Base-by-base conservation (phyloP, 2,888 invertebrate species). In the Choristoneura rosaceana region DNA sequence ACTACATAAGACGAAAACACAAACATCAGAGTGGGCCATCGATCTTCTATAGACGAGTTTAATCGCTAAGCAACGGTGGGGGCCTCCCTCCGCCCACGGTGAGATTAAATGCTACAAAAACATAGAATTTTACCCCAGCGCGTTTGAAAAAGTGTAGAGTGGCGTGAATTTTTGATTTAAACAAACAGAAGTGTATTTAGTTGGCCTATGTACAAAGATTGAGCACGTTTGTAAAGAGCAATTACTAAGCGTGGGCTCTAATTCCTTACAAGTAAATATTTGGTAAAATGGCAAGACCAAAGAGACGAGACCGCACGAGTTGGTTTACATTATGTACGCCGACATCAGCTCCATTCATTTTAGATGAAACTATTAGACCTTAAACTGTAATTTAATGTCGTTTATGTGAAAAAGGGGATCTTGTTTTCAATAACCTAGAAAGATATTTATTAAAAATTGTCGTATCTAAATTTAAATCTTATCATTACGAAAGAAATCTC, bases 21-120 rank as follows among this genome's bases (percentile, higher is more conserved):
- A 73, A 73, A 73, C 68, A 73, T 50, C 58, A 34, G 50, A 64
- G 68, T 65, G 69, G 62, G 60, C 71, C 74, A 74, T 74, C 71
- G 74, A 71, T 73, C 67, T 74, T 71, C 55, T 69, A 79, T 78
- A 83, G 85, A 83, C 82, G 82, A 87, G 86, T 86, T 85, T 87
- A 88, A 89, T 88, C 89, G 84, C 84, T 79, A 79, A 79, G 84
- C 85, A 86, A 85, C 86, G 79, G 50, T 68, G 70, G 74, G 50
- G 61, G 74, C 73, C 68, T 76, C 77, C 75, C 73, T 74, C 74
- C 77, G 71, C 74, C 79, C 80, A 63, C 79, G 80, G 81, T 79
- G 81, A 84, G 89, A 87, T 88, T 85, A 87, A 87, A 84, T 79
- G 84, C 78, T 83, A 83, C 81, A 83, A 84, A 84, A 87, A 83